Evolutionary conservation across 2,797 vertebrate genomes (phyloP), one percentile per base, ranked within the genome.

Genomic region (Sebastes steindachneri): DNA sequence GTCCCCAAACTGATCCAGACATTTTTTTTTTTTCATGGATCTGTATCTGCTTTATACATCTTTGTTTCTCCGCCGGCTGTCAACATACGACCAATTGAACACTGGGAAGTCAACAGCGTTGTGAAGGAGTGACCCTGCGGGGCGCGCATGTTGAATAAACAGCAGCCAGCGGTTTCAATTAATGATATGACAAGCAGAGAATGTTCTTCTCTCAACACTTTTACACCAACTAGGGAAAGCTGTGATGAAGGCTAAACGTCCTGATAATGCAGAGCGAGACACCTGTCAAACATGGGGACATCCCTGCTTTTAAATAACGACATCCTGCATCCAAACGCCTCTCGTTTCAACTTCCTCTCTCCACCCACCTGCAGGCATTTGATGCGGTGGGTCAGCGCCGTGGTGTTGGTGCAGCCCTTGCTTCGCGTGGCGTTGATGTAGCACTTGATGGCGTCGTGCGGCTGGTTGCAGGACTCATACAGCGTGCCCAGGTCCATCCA

Each of bases 401-500:
- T 94, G 87, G 96, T 96, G 97, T 99, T 99, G 97, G 96, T 97
- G 97, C 98, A 99, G 95, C 96, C 97, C 96, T 99, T 99, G 97
- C 98, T 99, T 96, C 98, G 97, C 53, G 98, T 98, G 96, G 98
- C 98, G 93, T 99, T 99, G 96, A 99, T 97, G 96, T 99, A 99
- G 96, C 98, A 99, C 97, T 99, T 99, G 96, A 99, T 98, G 96
- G 99, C 98, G 92, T 99, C 99, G 93, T 99, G 98, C 93, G 98
- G 98, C 96, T 99, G 99, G 96, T 97, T 98, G 93, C 99, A 99
- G 91, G 99, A 99, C 96, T 99, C 99, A 87, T 99, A 99, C 54
- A 99, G 96, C 53, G 98, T 99, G 94, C 99, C 99, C 94, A 99
- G 96, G 92, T 99, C 99, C 98, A 99, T 99, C 99, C 99, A 99